These are phyloP conservation scores for Nomada fucata DNA, from an alignment of 2,888 invertebrate species.

Conservation along the genomic window DNA sequence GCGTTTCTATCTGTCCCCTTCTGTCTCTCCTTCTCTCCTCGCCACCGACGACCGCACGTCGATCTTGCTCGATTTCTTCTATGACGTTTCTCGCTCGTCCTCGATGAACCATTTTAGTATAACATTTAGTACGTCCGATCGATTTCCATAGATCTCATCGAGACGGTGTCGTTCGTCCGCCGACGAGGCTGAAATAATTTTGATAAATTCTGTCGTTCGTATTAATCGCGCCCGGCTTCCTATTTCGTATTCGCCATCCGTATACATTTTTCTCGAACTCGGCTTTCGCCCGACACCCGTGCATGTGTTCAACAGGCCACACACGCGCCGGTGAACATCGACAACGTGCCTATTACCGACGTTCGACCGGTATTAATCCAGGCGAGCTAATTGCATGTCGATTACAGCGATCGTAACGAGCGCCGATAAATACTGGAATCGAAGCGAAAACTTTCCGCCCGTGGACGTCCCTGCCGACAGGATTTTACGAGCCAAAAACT, in stretches of 20 bases:
- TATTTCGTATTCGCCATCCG: neutral
- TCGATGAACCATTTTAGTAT: constrained; percentile 13
- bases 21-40: constrained; percentile 44
- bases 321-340: constrained; percentile 28
- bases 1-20: constrained; percentile 51
- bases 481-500: constrained; percentile 51
- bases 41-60: constrained; percentile 37
- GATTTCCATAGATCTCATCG: constrained; percentile 15
- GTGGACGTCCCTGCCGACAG: constrained; percentile 36
- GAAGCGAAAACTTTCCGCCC: constrained; percentile 66
- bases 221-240: neutral
- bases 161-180: neutral
- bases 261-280: neutral
- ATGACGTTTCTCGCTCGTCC: constrained; percentile 20
- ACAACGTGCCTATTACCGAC: constrained; percentile 68
- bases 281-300: too few species aligned
- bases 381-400: constrained; percentile 71
- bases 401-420: constrained; percentile 73
- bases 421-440: constrained; percentile 69
- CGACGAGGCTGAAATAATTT: neutral
- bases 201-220: neutral
- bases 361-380: constrained; percentile 69
- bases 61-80: constrained; percentile 14
- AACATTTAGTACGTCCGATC: constrained; percentile 1
- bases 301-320: neutral